Conservation (phyloP, 2,797 vertebrate genomes). For the Melanotaenia pygmaea region DNA sequence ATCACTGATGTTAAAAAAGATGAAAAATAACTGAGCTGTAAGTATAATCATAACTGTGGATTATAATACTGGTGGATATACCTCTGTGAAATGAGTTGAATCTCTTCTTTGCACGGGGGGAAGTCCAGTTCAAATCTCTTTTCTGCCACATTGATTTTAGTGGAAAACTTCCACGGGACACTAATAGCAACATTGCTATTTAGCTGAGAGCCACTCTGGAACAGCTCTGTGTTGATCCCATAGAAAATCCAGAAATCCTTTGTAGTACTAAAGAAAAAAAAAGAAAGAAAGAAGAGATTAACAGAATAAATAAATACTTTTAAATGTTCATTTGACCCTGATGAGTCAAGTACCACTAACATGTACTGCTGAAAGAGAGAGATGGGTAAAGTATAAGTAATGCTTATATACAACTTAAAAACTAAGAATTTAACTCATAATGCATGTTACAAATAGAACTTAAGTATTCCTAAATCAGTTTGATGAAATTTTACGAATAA, state of each 20-base stretch:
- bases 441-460: neutral
- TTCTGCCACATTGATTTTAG: conserved; percentile 71
- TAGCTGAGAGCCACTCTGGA: conserved; percentile 80
- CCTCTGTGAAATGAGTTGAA: conserved; percentile 72
- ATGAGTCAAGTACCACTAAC: neutral
- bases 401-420: neutral
- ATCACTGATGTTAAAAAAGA: too few species aligned
- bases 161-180: conserved; percentile 75
- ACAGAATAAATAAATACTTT: neutral
- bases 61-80: conserved; percentile 41
- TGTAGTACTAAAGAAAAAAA: conserved; percentile 61
- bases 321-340: neutral
- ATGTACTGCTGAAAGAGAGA: neutral
- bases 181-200: conserved; percentile 59
- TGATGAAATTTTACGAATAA: neutral
- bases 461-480: neutral
- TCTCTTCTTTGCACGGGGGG: conserved; percentile 59
- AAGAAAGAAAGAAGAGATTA: neutral
- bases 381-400: neutral
- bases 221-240: conserved; percentile 83
- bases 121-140: conserved; percentile 74
- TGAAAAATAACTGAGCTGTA: neutral
- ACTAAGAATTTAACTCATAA: neutral
- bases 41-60: neutral
- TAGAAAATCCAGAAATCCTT: conserved; percentile 80